phyloP scores from a whole-genome alignment of 1,140 invertebrate species.

The Drosophila parabipectinata region DNA sequence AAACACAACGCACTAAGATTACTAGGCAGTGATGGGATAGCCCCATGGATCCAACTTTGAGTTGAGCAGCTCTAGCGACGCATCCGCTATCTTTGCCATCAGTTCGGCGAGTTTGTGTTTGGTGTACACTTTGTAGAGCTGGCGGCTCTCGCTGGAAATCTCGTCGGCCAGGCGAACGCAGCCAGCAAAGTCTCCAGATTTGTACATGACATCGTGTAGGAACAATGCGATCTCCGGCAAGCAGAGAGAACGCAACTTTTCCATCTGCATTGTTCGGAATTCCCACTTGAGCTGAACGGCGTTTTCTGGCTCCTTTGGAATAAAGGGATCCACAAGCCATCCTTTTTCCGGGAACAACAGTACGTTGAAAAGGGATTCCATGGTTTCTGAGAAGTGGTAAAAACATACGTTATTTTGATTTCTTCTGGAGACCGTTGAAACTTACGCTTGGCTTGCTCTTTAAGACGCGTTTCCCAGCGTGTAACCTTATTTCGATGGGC shows the following conservation, averaged over 20 bases:
- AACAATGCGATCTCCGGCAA: constrained; percentile 93
- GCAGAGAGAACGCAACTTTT: constrained; percentile 90
- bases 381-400: constrained; percentile 86
- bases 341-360: constrained; percentile 94
- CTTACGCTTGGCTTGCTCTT: constrained; percentile 87
- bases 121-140: constrained; percentile 92
- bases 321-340: constrained; percentile 92
- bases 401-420: background rate
- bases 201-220: constrained; percentile 91
- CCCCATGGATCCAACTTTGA: constrained; percentile 90
- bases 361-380: constrained; percentile 93
- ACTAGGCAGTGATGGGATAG: constrained; percentile 75
- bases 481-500: constrained; percentile 91
- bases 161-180: constrained; percentile 92
- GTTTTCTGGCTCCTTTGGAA: constrained; percentile 61
- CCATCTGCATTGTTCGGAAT: constrained; percentile 87
- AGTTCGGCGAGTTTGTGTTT: constrained; percentile 91
- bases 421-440: background rate
- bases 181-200: constrained; percentile 90
- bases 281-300: constrained; percentile 62
- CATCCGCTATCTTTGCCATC: constrained; percentile 91
- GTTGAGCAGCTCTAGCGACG: constrained; percentile 90
- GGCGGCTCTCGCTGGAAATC: constrained; percentile 90
- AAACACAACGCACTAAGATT: constrained; percentile 21
- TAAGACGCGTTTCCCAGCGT: constrained; percentile 90